Evolutionary conservation across 1,140 invertebrate species (phyloP).

Genomic region (Laodelphax striatellus): DNA sequence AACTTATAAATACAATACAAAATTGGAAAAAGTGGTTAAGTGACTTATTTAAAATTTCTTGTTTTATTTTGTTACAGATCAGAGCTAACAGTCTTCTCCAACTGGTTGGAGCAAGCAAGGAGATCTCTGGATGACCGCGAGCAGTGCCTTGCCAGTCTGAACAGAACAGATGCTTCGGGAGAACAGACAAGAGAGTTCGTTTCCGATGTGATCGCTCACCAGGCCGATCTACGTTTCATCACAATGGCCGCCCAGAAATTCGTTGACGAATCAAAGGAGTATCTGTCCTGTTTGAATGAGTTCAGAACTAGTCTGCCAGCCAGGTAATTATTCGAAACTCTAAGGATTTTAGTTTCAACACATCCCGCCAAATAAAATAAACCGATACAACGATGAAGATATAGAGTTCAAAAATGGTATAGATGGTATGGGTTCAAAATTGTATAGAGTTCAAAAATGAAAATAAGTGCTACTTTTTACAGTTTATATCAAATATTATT

Average conservation of each 20-base stretch:
- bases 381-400: no score
- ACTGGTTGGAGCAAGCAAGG: conserved; percentile 72
- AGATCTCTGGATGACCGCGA: conserved; percentile 76
- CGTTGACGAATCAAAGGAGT: conserved; percentile 85
- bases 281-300: conserved; percentile 67
- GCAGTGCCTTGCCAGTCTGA: conserved; percentile 65
- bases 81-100: conserved; percentile 67
- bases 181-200: conserved; percentile 76
- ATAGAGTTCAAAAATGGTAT: no score
- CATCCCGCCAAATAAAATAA: no score
- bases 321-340: conserved; percentile 27
- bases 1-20: no score
- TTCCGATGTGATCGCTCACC: conserved; percentile 88
- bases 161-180: conserved; percentile 53
- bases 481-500: no score
- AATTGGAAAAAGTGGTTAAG: no score
- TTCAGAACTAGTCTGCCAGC: conserved; percentile 72
- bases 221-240: conserved; percentile 86
- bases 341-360: no score
- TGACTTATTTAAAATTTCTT: no score
- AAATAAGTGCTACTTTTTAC: no score
- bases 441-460: no score
- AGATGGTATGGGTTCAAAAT: no score
- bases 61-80: conserved; percentile 34
- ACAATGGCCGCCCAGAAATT: conserved; percentile 93